These are phyloP conservation scores for Mellilla xanthometata DNA, from an alignment of 2,888 invertebrate genomes.

Conservation along the genomic window DNA sequence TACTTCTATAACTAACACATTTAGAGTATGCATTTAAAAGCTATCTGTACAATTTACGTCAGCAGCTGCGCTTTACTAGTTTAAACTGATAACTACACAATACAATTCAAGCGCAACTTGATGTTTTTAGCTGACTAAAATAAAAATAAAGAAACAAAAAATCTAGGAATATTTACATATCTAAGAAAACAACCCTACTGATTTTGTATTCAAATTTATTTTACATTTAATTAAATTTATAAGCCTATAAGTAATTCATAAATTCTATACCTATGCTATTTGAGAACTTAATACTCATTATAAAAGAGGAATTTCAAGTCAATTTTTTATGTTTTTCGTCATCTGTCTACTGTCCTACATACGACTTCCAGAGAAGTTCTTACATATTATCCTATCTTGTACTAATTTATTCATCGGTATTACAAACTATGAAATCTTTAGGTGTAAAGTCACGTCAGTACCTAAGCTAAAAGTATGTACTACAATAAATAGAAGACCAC, in stretches of 20 bases:
- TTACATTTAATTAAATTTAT: conserved; percentile 59
- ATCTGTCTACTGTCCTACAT: conserved; percentile 52
- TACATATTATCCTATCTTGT: conserved; percentile 75
- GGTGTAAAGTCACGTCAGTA: conserved; percentile 71
- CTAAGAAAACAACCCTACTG: conserved; percentile 78
- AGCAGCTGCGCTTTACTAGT: conserved; percentile 12
- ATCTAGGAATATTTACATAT: conserved; percentile 69
- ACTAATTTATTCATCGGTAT: conserved; percentile 50
- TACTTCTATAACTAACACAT: conserved; percentile 3
- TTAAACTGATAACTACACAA: background rate
- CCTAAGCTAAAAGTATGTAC: too few species aligned
- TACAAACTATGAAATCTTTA: conserved; percentile 69
- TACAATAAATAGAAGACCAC: conserved; percentile 80
- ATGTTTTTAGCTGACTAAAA: conserved; percentile 17
- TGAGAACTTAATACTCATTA: conserved; percentile 80
- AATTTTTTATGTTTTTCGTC: conserved; percentile 54
- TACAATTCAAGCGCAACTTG: conserved; percentile 12
- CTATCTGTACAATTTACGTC: conserved; percentile 6
- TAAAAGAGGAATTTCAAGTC: conserved; percentile 47
- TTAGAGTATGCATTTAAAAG: background rate
- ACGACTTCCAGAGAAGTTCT: conserved; percentile 58
- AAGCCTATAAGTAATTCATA: conserved; percentile 64
- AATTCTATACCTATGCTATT: conserved; percentile 65
- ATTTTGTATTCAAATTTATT: conserved; percentile 73
- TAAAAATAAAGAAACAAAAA: conserved; percentile 35